Conservation (phyloP, 2,888 invertebrate genomes). For the Archips crataeganus region DNA sequence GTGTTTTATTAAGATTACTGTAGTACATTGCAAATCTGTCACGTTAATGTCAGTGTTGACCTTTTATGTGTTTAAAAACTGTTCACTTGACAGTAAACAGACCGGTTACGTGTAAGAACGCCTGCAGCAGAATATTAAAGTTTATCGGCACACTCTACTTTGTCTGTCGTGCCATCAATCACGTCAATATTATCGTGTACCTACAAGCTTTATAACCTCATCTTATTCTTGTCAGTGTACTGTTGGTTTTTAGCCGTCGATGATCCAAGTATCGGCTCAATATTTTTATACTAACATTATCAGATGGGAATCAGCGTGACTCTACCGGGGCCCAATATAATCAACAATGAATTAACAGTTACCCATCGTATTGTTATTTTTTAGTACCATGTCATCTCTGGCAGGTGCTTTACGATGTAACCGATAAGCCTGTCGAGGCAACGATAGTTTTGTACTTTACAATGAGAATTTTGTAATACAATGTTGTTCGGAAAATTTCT, state of each 20-base stretch:
- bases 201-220: neutral
- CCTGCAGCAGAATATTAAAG: conserved; percentile 6
- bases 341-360: conserved; percentile 72
- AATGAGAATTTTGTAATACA: conserved; percentile 30
- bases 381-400: conserved; percentile 71
- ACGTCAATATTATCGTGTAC: neutral
- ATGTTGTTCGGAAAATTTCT: conserved; percentile 18
- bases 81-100: conserved; percentile 27
- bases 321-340: conserved; percentile 63
- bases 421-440: conserved; percentile 30
- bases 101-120: conserved; percentile 19
- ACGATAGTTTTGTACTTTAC: conserved; percentile 18
- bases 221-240: conserved; percentile 1
- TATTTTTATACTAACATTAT: conserved; percentile 75
- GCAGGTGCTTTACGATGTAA: conserved; percentile 63
- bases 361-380: conserved; percentile 69
- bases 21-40: conserved; percentile 2
- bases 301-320: conserved; percentile 76
- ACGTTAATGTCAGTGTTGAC: conserved; percentile 12
- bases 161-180: conserved; percentile 7
- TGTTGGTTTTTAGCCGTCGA: conserved; percentile 16
- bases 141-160: conserved; percentile 7
- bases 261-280: conserved; percentile 64
- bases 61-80: neutral
- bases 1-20: neutral